Percentiles rank a stretch among this genome's conserved stretches.
Evolutionary conservation across 2,113 vertebrate species (phyloP).

Genomic region (Poeciliopsis turrubarensis): DNA sequence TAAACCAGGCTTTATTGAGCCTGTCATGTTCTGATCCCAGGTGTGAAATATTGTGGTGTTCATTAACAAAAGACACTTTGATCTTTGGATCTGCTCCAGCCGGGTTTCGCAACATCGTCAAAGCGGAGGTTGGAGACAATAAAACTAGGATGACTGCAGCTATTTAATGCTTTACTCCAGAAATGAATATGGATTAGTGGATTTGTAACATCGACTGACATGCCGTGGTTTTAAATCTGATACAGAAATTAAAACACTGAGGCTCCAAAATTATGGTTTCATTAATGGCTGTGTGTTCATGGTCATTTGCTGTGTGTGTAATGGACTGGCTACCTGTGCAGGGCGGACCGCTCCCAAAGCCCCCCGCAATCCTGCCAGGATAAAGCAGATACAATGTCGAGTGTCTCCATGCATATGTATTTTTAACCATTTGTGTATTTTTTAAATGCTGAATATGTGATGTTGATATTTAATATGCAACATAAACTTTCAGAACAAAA

Average conservation of each 20-base stretch:
- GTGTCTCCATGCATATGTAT: too few species aligned
- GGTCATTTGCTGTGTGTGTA: too few species aligned
- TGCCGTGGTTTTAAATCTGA: neutral
- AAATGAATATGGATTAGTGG: neutral
- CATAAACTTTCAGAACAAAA: too few species aligned
- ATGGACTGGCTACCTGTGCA: too few species aligned
- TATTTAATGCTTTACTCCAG: neutral
- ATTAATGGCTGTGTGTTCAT: too few species aligned
- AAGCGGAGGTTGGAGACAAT: neutral
- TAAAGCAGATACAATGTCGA: too few species aligned
- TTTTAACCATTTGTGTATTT: too few species aligned
- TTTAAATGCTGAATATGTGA: too few species aligned
- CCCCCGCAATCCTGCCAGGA: too few species aligned
- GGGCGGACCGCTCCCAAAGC: too few species aligned
- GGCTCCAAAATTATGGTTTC: neutral
- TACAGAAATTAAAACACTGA: neutral
- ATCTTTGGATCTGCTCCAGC: slow-evolving; percentile 14
- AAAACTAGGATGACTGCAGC: neutral
- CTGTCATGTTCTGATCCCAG: slow-evolving; percentile 30
- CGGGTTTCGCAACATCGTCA: slow-evolving; percentile 21
- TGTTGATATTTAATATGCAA: too few species aligned
- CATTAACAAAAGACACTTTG: slow-evolving; percentile 46
- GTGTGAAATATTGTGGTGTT: slow-evolving; percentile 34
- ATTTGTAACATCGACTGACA: slow-evolving; percentile 3
- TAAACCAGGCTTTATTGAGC: slow-evolving; percentile 4